Percentiles rank a stretch among this genome's conserved stretches.
Conservation (phyloP, 2,888 invertebrate species). For the Morpho deidamia region DNA sequence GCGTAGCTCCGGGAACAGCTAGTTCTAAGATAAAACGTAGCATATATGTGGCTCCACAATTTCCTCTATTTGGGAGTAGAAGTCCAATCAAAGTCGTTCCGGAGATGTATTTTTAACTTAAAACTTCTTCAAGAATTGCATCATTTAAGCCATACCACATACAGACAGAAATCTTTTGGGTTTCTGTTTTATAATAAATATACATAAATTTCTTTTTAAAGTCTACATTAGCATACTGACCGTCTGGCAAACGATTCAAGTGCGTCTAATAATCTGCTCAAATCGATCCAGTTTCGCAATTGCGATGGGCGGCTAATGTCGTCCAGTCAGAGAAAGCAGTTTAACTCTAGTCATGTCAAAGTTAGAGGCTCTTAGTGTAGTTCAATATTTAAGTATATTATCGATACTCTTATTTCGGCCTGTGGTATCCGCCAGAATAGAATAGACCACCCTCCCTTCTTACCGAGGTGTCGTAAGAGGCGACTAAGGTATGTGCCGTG, state of each 20-base stretch:
- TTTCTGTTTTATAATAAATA: not conserved
- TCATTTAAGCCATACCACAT: not conserved
- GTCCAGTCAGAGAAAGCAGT: slow-evolving; percentile 4
- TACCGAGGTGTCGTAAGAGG: too few relatives aligned
- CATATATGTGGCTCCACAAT: too few relatives aligned
- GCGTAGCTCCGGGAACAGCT: too few relatives aligned
- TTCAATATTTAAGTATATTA: not conserved
- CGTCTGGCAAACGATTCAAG: slow-evolving; percentile 22
- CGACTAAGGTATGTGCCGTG: too few relatives aligned
- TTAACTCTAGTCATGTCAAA: not conserved
- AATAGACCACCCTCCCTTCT: too few relatives aligned
- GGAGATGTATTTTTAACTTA: too few relatives aligned
- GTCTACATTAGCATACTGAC: slow-evolving; percentile 20
- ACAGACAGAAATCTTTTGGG: not conserved
- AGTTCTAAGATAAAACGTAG: too few relatives aligned
- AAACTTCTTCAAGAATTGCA: too few relatives aligned
- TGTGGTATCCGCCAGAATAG: too few relatives aligned
- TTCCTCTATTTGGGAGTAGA: too few relatives aligned
- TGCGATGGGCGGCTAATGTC: slow-evolving; percentile 7
- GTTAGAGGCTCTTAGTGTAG: not conserved
- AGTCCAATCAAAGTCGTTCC: too few relatives aligned
- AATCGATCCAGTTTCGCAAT: slow-evolving; percentile 16
- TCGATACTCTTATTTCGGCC: too few relatives aligned
- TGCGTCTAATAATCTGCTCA: slow-evolving; percentile 23
- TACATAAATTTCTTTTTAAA: slow-evolving; percentile 1